Percentiles rank a stretch among this genome's conserved stretches.
These are phyloP conservation scores for Limnephilus rhombicus DNA, from an alignment of 2,888 invertebrate species.

Conservation along the genomic window DNA sequence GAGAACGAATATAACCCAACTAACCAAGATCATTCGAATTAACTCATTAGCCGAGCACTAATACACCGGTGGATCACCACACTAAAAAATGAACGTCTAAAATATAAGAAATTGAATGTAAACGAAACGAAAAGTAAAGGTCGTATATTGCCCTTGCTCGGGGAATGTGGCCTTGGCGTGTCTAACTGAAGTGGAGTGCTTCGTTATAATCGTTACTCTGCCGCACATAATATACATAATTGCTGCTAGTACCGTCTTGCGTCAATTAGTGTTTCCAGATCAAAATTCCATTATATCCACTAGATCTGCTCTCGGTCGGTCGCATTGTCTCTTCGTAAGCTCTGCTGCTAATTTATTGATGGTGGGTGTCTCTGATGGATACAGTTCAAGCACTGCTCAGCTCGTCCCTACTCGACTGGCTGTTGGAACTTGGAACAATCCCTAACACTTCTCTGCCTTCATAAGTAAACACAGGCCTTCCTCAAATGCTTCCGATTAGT, in stretches of 20 bases:
- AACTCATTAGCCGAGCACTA: not conserved
- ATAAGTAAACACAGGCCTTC: not conserved
- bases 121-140: conserved; percentile 47
- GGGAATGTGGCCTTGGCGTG: conserved; percentile 40
- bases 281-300: not conserved
- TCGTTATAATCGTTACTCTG: not conserved
- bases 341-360: not conserved
- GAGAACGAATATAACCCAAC: not conserved
- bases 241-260: not conserved
- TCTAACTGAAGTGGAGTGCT: conserved; percentile 13
- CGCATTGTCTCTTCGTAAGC: not conserved
- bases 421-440: not conserved
- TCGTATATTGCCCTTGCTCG: conserved; percentile 42
- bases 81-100: conserved; percentile 13
- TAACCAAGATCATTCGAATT: not conserved
- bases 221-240: too few species aligned
- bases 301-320: not conserved
- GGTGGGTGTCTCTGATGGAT: not conserved
- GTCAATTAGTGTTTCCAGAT: not conserved
- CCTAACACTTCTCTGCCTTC: too few species aligned
- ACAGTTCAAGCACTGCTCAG: not conserved
- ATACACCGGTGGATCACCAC: not conserved
- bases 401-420: not conserved
- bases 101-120: conserved; percentile 23
- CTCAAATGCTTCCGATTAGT: not conserved